Evolutionary conservation across 1,140 invertebrate genomes (phyloP), one percentile per base, ranked within the genome.

Genomic region (Amyelois transitella): DNA sequence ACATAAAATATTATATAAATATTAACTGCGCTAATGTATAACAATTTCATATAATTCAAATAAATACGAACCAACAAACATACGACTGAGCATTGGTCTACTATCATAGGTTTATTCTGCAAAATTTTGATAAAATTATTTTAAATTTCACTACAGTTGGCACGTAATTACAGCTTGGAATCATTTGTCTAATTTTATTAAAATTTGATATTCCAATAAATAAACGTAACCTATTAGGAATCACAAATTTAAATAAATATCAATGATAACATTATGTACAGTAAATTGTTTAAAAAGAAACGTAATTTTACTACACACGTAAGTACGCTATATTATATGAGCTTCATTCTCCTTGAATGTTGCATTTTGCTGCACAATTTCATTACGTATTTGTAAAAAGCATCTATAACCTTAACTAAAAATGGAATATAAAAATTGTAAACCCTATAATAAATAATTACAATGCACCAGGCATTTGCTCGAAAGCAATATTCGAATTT

Each of bases 1-100:
- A 77, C 60, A 77, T 79, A 83, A 76, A 77, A 77, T 78, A 75
- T 77, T 69, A 51, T 68, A 64, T 76, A 72, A 70, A 76, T 68
- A 69, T 75, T 71, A 64, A 77, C 65, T 66, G 72, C 58, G 62
- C 32, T 71, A 69, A 62, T 72, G 49, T 62, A 70, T 72, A 78
- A 75, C 62, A 66, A 62, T 67, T 64, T 66, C 6, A 63, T 66
- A 67, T 66, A 60, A 60, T 66, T 63, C 50, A 71, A 73, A 69
- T 66, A 66, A 70, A 70, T 68, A 70, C 53, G 51, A 61, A 49
- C 55, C 57, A 75, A 68, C 60, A 64, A 69, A 70, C 55, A 64
- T 14, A 14, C 6, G 32, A 14, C 10, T 51, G 55, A 56, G 53
- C 62, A 66, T 58, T 63, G 43, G 55, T 48, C 58, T 59, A 49